Base-by-base conservation (phyloP, 2,888 invertebrate genomes). In the Hedya salicella region DNA sequence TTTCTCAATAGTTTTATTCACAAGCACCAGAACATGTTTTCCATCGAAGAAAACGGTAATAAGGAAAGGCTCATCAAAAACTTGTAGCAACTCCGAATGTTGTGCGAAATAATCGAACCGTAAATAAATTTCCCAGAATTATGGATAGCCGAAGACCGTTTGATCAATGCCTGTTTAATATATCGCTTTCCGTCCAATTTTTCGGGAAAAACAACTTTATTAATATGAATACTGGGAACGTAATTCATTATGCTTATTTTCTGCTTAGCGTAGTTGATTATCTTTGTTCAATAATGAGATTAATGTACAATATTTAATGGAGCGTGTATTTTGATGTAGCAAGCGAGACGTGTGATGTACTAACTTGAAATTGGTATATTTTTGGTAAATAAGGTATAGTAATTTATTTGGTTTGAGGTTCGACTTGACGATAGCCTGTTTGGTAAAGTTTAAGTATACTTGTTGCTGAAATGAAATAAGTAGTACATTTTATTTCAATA, bases 141-240 rank as follows among this genome's bases (percentile, higher is more conserved):
- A 82, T 81, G 79, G 76, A 81, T 83, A 75, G 75, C 76, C 75
- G 72, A 79, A 80, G 74, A 74, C 74, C 75, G 71, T 78, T 85
- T 81, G 79, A 85, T 84, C 83, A 85, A 82, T 82, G 84, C 78
- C 79, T 70, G 71, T 69, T 70, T 78, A 77, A 83, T 80, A 80
- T 81, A 85, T 83, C 71, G 75, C 70, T 70, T 70, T 73, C 73
- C 70, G 68, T 73, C 71, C 76, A 70, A 73, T 74, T 74, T 75
- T 70, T 63, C 62, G 49, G 56, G 62, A 68, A 68, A 72, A 72
- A 71, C 71, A 70, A 71, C 70, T 70, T 70, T 69, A 69, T 68
- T 68, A 69, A 69, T 68, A 54, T 67, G 71, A 70, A 72, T 71
- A 62, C 60, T 65, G 39, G 64, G 67, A 62, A 56, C 65, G 64